Evolutionary conservation across 2,888 invertebrate species (phyloP).

Genomic region (Meliscaeva auricollis): DNA sequence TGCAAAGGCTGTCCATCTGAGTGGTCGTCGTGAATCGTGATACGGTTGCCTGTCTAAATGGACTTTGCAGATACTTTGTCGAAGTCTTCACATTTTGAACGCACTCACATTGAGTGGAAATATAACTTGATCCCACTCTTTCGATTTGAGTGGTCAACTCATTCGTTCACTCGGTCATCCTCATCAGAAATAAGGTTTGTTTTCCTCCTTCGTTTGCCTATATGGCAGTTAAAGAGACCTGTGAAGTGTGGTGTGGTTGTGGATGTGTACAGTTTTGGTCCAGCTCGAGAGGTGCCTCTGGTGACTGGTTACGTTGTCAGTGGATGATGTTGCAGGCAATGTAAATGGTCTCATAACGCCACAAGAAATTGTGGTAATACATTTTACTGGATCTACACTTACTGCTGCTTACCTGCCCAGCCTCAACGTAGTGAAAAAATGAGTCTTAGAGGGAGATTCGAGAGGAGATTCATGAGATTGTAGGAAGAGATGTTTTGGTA

Average conservation of each 20-base stretch:
- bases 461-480: conserved; percentile 68
- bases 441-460: conserved; percentile 39
- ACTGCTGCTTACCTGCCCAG: conserved; percentile 45
- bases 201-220: conserved; percentile 7
- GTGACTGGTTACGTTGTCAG: conserved; percentile 55
- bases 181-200: conserved; percentile 16
- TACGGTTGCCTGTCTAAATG: conserved; percentile 51
- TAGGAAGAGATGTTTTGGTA: conserved; percentile 56
- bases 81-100: conserved; percentile 53
- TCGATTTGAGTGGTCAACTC: conserved; percentile 57
- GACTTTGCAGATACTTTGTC: conserved; percentile 54
- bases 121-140: conserved; percentile 27
- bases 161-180: neutral
- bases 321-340: conserved; percentile 71
- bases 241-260: neutral
- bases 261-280: conserved; percentile 16
- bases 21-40: neutral
- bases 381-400: conserved; percentile 58
- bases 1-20: conserved; percentile 60
- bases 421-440: neutral
- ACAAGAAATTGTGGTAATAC: conserved; percentile 74
- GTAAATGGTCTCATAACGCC: conserved; percentile 75
- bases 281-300: conserved; percentile 31
- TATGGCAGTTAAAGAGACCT: neutral
- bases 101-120: conserved; percentile 62